Percentiles rank a stretch among this genome's conserved stretches.
phyloP scores from a whole-genome alignment of 2,113 vertebrate genomes.

The Ophthalmolycus amberensis region DNA sequence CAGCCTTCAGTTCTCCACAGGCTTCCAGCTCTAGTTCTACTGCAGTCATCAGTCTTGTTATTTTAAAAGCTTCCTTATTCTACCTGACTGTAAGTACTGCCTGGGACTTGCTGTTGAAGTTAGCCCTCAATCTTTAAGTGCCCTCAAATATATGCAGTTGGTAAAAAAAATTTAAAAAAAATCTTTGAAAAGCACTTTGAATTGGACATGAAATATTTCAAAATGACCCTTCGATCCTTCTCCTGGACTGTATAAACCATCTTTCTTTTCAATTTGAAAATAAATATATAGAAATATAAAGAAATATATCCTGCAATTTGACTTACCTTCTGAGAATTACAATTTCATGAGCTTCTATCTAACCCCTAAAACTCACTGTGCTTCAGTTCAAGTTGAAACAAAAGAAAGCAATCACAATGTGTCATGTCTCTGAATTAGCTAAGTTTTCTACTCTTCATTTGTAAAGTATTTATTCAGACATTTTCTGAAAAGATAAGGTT shows the following conservation, averaged over 20 bases:
- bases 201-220: constrained; percentile 29
- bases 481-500: too few relatives aligned
- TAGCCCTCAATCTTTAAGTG: constrained; percentile 12
- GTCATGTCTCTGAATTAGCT: too few relatives aligned
- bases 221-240: constrained; percentile 25
- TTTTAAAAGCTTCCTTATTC: constrained; percentile 42
- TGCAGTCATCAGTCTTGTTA: constrained; percentile 38
- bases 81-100: constrained; percentile 46
- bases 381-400: too few relatives aligned
- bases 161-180: too few relatives aligned
- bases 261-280: constrained; percentile 7
- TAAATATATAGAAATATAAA: too few relatives aligned
- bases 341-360: too few relatives aligned
- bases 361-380: too few relatives aligned
- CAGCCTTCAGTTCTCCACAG: constrained; percentile 43
- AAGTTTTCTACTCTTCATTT: too few relatives aligned
- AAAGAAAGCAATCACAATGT: too few relatives aligned
- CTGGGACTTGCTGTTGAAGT: constrained; percentile 8
- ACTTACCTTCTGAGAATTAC: too few relatives aligned
- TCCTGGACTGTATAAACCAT: background rate
- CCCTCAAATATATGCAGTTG: constrained; percentile 12
- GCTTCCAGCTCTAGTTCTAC: constrained; percentile 46
- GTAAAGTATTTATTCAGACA: too few relatives aligned
- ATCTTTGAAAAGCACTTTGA: constrained; percentile 19
- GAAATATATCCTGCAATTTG: too few relatives aligned